phyloP scores from a whole-genome alignment of 2,797 vertebrate genomes.

The Simalia tracyae region DNA sequence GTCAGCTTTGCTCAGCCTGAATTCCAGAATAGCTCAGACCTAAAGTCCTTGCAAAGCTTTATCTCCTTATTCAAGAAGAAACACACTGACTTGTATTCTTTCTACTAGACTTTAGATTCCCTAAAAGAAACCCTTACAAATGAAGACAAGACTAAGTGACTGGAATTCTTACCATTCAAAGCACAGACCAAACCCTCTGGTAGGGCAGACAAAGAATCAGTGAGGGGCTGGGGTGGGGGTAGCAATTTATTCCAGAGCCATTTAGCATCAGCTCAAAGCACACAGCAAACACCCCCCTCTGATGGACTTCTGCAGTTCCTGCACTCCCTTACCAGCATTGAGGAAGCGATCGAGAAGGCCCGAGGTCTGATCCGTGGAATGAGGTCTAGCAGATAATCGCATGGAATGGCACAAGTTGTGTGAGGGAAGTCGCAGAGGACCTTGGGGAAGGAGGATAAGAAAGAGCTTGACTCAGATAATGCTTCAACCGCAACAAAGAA shows the following conservation, averaged over 20 bases:
- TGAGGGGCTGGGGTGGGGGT: not conserved
- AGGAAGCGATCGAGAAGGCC: conserved; percentile 93
- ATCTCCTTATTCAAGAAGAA: not conserved
- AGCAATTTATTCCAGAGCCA: not conserved
- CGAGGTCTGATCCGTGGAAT: conserved; percentile 90
- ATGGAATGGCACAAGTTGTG: conserved; percentile 77
- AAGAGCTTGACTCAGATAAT: not conserved
- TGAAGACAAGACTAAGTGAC: not conserved
- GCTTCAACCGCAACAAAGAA: not conserved
- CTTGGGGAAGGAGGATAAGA: conserved; percentile 64
- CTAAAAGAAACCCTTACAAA: too few relatives aligned
- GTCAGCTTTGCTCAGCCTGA: not conserved
- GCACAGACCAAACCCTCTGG: not conserved
- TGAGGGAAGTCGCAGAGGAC: conserved; percentile 88
- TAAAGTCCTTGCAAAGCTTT: not conserved
- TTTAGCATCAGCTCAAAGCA: not conserved
- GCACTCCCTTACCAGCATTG: conserved; percentile 77
- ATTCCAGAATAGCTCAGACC: not conserved
- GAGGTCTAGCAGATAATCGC: conserved; percentile 87
- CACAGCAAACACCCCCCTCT: too few relatives aligned
- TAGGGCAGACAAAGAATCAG: too few relatives aligned
- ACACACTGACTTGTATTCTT: too few relatives aligned
- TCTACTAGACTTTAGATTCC: not conserved
- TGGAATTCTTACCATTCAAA: not conserved
- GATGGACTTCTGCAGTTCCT: rapidly evolving